These are phyloP conservation scores for Thalassophryne amazonica DNA, from an alignment of 2,797 vertebrate species.

Conservation along the genomic window DNA sequence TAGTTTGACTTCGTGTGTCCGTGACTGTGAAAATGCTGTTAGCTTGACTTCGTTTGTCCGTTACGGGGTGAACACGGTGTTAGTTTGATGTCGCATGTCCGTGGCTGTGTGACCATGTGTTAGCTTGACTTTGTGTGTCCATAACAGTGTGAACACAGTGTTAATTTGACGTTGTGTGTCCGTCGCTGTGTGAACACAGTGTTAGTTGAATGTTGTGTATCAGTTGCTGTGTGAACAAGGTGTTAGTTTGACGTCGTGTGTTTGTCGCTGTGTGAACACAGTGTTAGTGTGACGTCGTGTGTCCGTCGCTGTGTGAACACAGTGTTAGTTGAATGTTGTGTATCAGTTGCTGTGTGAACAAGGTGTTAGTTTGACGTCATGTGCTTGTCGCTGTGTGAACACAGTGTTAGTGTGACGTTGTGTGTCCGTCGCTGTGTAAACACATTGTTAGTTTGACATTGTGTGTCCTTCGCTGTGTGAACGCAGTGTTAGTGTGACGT, in stretches of 20 bases:
- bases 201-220: constrained; percentile 25
- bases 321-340: not conserved
- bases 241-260: not conserved
- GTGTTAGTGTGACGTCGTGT: constrained; percentile 25
- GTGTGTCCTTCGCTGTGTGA: constrained; percentile 40
- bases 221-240: too few relatives aligned
- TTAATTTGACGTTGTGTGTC: not conserved
- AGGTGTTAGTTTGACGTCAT: constrained; percentile 20
- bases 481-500: too few relatives aligned
- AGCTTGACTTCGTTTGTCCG: constrained; percentile 31
- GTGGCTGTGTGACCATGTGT: not conserved
- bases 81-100: not conserved
- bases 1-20: not conserved
- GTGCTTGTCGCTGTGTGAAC: constrained; percentile 37
- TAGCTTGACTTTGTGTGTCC: constrained; percentile 26
- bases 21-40: not conserved
- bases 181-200: not conserved
- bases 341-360: not conserved
- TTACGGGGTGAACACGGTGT: too few relatives aligned
- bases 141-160: too few relatives aligned
- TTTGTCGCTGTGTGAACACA: not conserved
- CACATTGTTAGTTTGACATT: constrained; percentile 12
- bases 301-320: too few relatives aligned
- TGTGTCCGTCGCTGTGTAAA: not conserved
- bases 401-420: not conserved